Conservation (phyloP, 2,888 invertebrate species). For the Scaptomyza polygonia region DNA sequence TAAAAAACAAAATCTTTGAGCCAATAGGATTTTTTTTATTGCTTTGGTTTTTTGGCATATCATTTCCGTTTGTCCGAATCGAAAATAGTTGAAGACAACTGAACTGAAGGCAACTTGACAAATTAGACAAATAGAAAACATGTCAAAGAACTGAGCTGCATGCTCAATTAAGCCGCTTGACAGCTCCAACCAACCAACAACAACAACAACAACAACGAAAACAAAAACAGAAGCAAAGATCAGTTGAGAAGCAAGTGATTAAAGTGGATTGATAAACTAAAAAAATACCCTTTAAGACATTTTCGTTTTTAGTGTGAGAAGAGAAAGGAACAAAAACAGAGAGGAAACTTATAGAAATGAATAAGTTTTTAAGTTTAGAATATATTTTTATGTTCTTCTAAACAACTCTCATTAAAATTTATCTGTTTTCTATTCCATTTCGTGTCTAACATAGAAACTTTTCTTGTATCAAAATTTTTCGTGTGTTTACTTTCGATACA, state of each 20-base stretch:
- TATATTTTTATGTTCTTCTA: too few species aligned
- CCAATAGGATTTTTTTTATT: conserved; percentile 1
- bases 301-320: not conserved
- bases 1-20: conserved; percentile 31
- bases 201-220: conserved; percentile 14
- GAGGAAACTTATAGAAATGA: not conserved
- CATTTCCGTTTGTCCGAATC: conserved; percentile 68
- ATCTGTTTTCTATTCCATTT: not conserved
- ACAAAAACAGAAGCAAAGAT: conserved; percentile 40
- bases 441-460: too few species aligned
- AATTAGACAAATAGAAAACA: conserved; percentile 78
- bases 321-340: not conserved
- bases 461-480: too few species aligned
- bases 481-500: not conserved
- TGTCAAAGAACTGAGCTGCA: conserved; percentile 67
- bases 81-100: too few species aligned
- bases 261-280: conserved; percentile 2
- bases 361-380: too few species aligned
- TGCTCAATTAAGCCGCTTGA: conserved; percentile 76
- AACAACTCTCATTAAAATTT: too few species aligned
- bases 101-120: conserved; percentile 63
- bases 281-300: conserved; percentile 15
- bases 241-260: conserved; percentile 15
- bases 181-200: conserved; percentile 29
- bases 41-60: conserved; percentile 58